Evolutionary conservation across 2,797 vertebrate genomes (phyloP).

Genomic region (Schizopygopsis malacanthus): DNA sequence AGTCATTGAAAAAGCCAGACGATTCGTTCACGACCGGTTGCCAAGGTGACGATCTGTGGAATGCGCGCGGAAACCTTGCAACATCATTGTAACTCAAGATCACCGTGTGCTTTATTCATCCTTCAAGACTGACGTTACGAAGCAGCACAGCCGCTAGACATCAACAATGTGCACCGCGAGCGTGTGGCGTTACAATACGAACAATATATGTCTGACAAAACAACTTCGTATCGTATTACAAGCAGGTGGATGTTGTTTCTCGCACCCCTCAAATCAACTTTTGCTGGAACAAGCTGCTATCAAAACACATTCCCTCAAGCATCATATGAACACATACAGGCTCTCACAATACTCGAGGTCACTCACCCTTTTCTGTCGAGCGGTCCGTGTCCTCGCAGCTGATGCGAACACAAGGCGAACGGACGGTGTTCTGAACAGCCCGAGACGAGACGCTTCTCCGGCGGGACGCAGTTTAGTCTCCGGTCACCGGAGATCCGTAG

Average conservation of each 20-base stretch:
- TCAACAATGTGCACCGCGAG: not conserved
- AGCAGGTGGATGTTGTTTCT: not conserved
- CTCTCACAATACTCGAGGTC: conserved; percentile 12
- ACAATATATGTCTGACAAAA: not conserved
- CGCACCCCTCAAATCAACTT: conserved; percentile 3
- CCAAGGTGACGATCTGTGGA: conserved; percentile 18
- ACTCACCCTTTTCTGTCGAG: conserved; percentile 26
- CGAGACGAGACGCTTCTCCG: conserved; percentile 43
- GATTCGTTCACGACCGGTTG: not conserved
- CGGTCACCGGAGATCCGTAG: not conserved
- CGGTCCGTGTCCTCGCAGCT: not conserved
- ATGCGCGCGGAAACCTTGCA: conserved; percentile 25
- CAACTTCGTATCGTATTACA: not conserved
- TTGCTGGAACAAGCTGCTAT: not conserved
- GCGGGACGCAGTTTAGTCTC: conserved; percentile 28
- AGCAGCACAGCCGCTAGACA: not conserved
- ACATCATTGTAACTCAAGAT: conserved; percentile 17
- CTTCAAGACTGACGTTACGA: not conserved
- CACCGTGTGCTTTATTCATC: not conserved
- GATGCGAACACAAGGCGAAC: not conserved
- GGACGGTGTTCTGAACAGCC: not conserved
- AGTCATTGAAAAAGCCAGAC: not conserved
- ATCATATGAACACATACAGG: not conserved
- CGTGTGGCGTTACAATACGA: no score
- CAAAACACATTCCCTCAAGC: conserved; percentile 18